phyloP scores from a whole-genome alignment of 2,888 invertebrate genomes.

The Baccha elongata region DNA sequence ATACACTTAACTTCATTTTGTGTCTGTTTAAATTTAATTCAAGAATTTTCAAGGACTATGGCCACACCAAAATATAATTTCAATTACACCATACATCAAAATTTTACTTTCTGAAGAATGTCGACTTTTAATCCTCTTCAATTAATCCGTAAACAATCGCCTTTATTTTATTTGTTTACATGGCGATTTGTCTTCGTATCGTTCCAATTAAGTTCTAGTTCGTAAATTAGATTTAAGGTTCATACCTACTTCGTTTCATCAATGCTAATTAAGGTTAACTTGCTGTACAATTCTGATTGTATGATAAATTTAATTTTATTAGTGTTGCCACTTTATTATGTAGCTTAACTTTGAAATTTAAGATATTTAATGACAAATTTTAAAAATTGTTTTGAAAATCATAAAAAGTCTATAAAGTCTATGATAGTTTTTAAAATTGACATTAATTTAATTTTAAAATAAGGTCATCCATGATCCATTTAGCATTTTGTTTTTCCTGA shows the following conservation, averaged over 20 bases:
- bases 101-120: not conserved
- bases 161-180: slow-evolving; percentile 7
- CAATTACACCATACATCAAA: too few relatives aligned
- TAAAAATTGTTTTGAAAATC: not conserved
- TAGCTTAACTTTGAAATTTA: too few relatives aligned
- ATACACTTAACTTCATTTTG: too few relatives aligned
- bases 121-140: not conserved
- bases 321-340: not conserved
- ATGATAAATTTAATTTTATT: not conserved
- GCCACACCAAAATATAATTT: too few relatives aligned
- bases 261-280: slow-evolving; percentile 51
- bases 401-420: not conserved
- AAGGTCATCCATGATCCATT: slow-evolving; percentile 29
- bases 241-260: slow-evolving; percentile 33
- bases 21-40: too few relatives aligned
- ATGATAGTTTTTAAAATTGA: slow-evolving; percentile 8
- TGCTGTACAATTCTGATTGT: not conserved
- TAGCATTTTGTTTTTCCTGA: too few relatives aligned
- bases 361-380: not conserved
- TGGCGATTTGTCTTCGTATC: slow-evolving; percentile 30
- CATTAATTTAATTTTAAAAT: slow-evolving; percentile 38
- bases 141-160: not conserved
- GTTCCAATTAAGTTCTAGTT: slow-evolving; percentile 22
- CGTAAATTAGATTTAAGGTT: slow-evolving; percentile 42
- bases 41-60: too few relatives aligned